Evolutionary conservation across 2,797 vertebrate genomes (phyloP), one percentile per base, ranked within the genome.

Genomic region (Enteromius treurensis): DNA sequence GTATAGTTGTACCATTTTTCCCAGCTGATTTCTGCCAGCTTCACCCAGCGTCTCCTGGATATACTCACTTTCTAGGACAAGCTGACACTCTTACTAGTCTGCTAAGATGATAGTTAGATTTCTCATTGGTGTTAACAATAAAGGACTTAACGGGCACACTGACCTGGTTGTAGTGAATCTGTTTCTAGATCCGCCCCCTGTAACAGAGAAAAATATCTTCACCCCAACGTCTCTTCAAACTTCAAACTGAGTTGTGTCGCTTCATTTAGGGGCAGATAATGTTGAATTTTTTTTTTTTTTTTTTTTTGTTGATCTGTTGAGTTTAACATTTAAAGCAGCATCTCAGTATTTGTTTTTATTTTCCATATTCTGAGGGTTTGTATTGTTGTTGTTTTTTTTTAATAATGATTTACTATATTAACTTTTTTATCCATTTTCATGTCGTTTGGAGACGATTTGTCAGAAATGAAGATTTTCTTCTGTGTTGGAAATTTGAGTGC

Each of bases 371-470:
- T 88, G 88, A 93, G 92, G 91, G 91, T 95, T 95, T 94, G 76
- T 94, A 91, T 94, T 95, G 93, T 37, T 96, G 93, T 95, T 95
- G 91, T 88, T 88, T 91, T 90, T 91, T 42, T 42, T 42, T 42
- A 13, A 94, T 92, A 93, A 94, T 92, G 83, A 88, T 92, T 91
- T 91, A 91, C 86, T 86, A 86, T 93, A 92, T 90, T 89, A 91
- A 91, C 90, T 91, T 94, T 94, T 93, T 92, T 92, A 92, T 92
- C 90, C 91, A 94, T 92, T 92, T 92, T 89, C 91, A 92, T 92
- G 92, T 92, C 45, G 69, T 82, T 75, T 88, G 84, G 90, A 89
- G 89, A 92, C 79, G 64, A 73, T 90, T 87, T 85, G 89, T 91
- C 92, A 84, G 91, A 32, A 89, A 92, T 88, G 90, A 58, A 64